These are phyloP conservation scores for Dipodomys ordii DNA, from an alignment of 2,113 vertebrate species.

Conservation along the genomic window DNA sequence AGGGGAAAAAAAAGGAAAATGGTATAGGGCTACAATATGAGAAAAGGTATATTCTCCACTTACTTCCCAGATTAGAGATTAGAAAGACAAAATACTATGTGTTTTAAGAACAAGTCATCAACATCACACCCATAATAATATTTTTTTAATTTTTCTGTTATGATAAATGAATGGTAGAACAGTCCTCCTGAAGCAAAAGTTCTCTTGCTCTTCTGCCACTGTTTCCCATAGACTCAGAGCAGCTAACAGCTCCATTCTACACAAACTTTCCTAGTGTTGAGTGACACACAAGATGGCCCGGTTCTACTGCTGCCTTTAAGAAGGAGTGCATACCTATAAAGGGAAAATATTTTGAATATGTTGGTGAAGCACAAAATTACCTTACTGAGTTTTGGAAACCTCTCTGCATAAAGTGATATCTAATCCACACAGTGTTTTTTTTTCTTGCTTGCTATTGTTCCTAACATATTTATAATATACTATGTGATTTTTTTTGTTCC, in stretches of 20 bases:
- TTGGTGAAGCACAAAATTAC: background rate
- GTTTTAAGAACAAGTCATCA: background rate
- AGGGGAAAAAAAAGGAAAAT: background rate
- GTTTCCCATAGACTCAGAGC: background rate
- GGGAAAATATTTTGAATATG: background rate
- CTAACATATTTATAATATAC: no score
- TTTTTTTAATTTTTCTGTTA: background rate
- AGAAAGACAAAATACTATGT: background rate
- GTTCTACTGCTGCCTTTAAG: fast-evolving
- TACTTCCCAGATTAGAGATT: background rate
- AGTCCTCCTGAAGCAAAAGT: background rate
- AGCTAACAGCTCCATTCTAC: background rate
- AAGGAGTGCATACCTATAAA: background rate
- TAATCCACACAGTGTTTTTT: background rate
- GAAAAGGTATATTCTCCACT: background rate
- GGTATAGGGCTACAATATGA: background rate
- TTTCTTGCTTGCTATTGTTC: no score
- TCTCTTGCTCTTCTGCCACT: background rate
- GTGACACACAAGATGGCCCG: background rate
- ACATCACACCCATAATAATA: background rate
- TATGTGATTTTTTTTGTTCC: no score
- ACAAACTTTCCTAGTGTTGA: background rate
- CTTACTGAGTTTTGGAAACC: background rate
- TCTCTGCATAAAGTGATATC: background rate
- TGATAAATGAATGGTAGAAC: background rate